Evolutionary conservation across 2,888 invertebrate species (phyloP).

Genomic region (Phaedon cochleariae): DNA sequence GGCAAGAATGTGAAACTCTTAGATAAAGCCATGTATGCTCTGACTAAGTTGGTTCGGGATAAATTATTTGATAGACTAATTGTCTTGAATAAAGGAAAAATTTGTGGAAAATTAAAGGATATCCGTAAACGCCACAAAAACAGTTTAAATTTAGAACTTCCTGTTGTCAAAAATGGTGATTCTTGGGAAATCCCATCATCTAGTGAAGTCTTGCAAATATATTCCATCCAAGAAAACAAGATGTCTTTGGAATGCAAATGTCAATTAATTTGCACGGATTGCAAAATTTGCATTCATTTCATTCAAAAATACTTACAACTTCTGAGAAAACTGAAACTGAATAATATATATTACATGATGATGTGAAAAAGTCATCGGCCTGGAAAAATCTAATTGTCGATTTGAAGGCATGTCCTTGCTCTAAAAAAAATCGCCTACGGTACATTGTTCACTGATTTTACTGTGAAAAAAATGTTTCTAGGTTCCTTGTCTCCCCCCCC

Average conservation of each 20-base stretch:
- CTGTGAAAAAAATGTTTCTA: no score
- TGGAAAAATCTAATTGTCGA: no score
- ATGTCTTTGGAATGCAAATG: slow-evolving; percentile 17
- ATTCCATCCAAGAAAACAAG: slow-evolving; percentile 12
- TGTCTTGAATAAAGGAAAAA: slow-evolving; percentile 31
- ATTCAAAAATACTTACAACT: neutral
- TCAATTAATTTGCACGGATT: slow-evolving; percentile 27
- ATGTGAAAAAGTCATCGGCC: no score
- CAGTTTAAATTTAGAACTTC: slow-evolving; percentile 9
- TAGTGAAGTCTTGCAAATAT: slow-evolving; percentile 13
- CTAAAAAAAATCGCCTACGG: no score
- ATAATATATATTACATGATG: no score
- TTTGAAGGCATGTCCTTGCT: no score
- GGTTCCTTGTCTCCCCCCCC: no score
- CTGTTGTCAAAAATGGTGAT: neutral
- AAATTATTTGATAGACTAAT: slow-evolving; percentile 36
- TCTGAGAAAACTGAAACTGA: no score
- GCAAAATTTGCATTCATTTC: slow-evolving; percentile 11
- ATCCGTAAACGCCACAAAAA: slow-evolving; percentile 20
- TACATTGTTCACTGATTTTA: no score
- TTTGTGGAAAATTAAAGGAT: slow-evolving; percentile 28
- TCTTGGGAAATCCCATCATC: slow-evolving; percentile 2
- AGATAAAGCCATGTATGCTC: slow-evolving; percentile 35
- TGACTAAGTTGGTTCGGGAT: slow-evolving; percentile 36
- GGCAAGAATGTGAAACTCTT: slow-evolving; percentile 34